Conservation (phyloP, 37 sponge, comb jelly and placozoan genomes). For the Petrosia ficiformis region DNA sequence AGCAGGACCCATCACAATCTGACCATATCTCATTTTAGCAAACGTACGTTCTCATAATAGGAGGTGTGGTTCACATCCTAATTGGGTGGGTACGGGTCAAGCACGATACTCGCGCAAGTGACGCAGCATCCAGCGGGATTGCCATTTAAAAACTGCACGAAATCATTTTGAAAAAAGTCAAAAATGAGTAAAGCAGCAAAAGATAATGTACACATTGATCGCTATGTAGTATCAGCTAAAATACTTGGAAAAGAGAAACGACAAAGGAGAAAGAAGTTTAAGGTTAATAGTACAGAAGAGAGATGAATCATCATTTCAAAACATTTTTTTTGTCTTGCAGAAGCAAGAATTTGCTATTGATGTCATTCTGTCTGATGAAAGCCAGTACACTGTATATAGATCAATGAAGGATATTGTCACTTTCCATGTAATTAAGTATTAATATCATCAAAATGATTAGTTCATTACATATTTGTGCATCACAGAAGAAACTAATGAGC, state of each 20-base stretch:
- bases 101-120: no score
- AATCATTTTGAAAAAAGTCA: no score
- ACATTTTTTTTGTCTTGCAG: conserved; percentile 21
- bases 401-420: conserved; percentile 45
- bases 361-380: conserved; percentile 53
- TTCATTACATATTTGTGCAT: not conserved
- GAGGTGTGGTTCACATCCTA: no score
- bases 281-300: no score
- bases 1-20: conserved; percentile 98
- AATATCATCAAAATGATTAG: not conserved
- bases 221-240: conserved; percentile 40
- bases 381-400: conserved; percentile 49
- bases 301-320: not conserved
- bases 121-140: no score
- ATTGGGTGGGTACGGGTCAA: no score
- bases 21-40: conserved; percentile 92
- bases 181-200: no score
- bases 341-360: conserved; percentile 55
- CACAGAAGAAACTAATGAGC: conserved; percentile 18
- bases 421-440: conserved; percentile 45
- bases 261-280: conserved; percentile 5
- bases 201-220: not conserved
- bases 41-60: no score
- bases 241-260: conserved; percentile 42
- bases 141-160: no score